Evolutionary conservation across 2,888 invertebrate genomes (phyloP).

Genomic region (Erebia ligea): DNA sequence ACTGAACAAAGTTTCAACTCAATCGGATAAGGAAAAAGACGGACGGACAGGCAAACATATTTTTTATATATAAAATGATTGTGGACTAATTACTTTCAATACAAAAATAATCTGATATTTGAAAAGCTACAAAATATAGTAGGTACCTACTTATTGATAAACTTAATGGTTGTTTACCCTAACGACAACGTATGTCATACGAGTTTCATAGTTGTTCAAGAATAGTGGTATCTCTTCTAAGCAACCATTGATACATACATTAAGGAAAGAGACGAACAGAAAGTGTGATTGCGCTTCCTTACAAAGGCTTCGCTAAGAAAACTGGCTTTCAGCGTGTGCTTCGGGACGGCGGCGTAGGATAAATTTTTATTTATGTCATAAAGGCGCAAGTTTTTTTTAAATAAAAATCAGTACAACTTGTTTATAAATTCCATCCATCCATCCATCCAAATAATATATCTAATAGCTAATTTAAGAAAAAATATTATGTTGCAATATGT

Average conservation of each 20-base stretch:
- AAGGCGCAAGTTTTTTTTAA: not conserved
- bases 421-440: no score
- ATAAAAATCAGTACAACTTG: not conserved
- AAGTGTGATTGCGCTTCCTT: conserved; percentile 66
- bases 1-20: no score
- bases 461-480: no score
- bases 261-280: conserved; percentile 66
- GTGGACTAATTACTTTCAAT: no score
- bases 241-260: conserved; percentile 42
- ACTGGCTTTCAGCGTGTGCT: conserved; percentile 75
- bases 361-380: not conserved
- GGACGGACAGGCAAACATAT: no score
- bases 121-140: not conserved
- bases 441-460: no score
- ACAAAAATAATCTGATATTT: no score
- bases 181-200: conserved; percentile 18
- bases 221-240: conserved; percentile 52
- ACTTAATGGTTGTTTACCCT: conserved; percentile 14
- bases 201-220: not conserved
- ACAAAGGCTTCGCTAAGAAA: conserved; percentile 73
- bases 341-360: conserved; percentile 62
- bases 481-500: no score
- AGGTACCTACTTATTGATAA: conserved; percentile 12
- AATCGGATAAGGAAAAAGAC: no score
- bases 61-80: no score